Conservation (phyloP, 2,113 vertebrate species). For the Odocoileus virginianus region DNA sequence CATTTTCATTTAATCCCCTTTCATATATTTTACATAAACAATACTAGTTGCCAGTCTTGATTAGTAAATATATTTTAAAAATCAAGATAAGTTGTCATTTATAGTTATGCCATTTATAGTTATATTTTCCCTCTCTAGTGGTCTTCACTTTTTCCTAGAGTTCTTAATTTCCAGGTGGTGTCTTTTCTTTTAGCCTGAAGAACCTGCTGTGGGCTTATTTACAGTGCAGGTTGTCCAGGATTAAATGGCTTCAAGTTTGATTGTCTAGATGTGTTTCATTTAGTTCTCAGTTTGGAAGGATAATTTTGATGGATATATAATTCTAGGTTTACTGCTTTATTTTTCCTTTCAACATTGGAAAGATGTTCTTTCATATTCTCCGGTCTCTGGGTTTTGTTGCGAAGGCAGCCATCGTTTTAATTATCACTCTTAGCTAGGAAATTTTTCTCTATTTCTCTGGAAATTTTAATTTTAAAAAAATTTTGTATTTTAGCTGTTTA, state of each 20-base stretch:
- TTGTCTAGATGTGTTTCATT: neutral
- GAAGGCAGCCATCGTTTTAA: neutral
- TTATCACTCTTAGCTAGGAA: neutral
- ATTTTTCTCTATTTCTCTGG: neutral
- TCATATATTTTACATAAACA: neutral
- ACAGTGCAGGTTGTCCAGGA: neutral
- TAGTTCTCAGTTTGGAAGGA: neutral
- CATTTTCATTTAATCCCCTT: neutral
- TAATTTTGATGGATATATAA: neutral
- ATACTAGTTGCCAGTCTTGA: neutral
- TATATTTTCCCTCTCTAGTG: neutral
- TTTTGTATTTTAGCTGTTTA: neutral
- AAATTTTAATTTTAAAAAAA: neutral
- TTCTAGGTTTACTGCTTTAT: neutral
- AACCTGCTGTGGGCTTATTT: neutral
- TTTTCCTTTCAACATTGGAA: neutral
- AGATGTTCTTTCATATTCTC: neutral
- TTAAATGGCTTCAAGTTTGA: neutral
- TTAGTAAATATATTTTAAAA: constrained; percentile 14
- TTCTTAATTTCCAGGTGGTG: neutral
- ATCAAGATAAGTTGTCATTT: neutral
- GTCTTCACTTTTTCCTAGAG: neutral
- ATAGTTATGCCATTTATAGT: neutral
- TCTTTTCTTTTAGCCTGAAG: neutral
- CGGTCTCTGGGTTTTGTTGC: neutral